Evolutionary conservation across 37 sponge, comb jelly and placozoan genomes (phyloP).

Genomic region (Petrosia ficiformis): DNA sequence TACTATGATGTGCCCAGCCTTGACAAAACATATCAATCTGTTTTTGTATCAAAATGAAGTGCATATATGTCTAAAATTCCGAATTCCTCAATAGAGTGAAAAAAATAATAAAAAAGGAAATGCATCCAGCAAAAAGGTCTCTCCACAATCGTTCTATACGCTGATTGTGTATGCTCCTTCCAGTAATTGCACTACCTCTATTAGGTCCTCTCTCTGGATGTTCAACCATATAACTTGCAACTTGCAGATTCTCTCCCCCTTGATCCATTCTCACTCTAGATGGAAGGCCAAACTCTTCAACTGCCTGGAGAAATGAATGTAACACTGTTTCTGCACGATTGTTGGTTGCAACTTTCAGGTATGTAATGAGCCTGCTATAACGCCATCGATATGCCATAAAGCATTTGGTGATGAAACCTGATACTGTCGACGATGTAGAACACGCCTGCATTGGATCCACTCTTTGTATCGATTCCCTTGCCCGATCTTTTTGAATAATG

Average conservation of each 20-base stretch:
- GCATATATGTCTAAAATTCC: too few species aligned
- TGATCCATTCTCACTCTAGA: constrained; percentile 56
- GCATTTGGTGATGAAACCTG: constrained; percentile 56
- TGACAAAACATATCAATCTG: constrained; percentile 34
- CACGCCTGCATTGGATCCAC: constrained; percentile 52
- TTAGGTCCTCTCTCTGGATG: constrained; percentile 61
- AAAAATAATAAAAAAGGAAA: constrained; percentile 36
- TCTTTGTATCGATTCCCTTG: constrained; percentile 42
- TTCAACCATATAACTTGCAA: constrained; percentile 58
- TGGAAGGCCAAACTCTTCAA: constrained; percentile 55
- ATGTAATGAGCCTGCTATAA: constrained; percentile 51
- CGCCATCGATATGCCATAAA: constrained; percentile 76
- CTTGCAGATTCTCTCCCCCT: constrained; percentile 66
- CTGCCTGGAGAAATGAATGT: constrained; percentile 40
- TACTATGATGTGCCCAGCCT: constrained; percentile 39
- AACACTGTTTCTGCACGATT: constrained; percentile 61
- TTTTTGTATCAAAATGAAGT: constrained; percentile 30
- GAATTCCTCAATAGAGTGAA: too few species aligned
- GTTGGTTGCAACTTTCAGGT: constrained; percentile 45
- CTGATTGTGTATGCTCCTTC: constrained; percentile 67
- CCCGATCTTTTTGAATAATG: constrained; percentile 28
- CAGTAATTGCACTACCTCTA: constrained; percentile 59
- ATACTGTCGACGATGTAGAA: constrained; percentile 45
- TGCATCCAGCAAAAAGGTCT: constrained; percentile 52
- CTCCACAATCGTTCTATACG: constrained; percentile 73